Conservation (phyloP, 2,797 vertebrate genomes). For the Miichthys miiuy region DNA sequence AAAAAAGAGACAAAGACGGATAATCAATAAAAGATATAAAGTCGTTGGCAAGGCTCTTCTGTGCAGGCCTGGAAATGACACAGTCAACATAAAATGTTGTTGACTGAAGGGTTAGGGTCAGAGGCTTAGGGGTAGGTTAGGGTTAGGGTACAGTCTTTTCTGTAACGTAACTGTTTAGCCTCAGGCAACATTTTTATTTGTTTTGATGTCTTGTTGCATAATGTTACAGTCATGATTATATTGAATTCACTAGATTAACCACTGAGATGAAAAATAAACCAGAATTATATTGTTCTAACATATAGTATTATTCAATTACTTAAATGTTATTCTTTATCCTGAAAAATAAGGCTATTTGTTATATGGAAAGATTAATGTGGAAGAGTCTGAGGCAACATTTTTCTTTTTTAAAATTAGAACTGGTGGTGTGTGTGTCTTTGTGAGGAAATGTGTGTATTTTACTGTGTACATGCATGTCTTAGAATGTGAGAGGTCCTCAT, state of each 20-base stretch:
- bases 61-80: not conserved
- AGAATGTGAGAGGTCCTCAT: slow-evolving; percentile 29
- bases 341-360: not conserved
- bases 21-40: not conserved
- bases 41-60: not conserved
- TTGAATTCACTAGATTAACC: not conserved
- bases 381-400: not conserved
- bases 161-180: no score
- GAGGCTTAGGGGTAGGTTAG: no score
- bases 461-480: slow-evolving; percentile 7
- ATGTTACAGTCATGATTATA: not conserved
- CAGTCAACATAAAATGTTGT: not conserved
- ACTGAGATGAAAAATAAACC: not conserved
- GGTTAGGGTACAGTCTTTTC: no score
- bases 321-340: not conserved
- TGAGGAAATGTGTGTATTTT: not conserved
- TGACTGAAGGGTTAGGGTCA: not conserved
- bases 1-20: not conserved
- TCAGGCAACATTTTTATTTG: no score
- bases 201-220: no score
- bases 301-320: not conserved
- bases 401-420: slow-evolving; percentile 22
- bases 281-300: no score
- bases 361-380: not conserved
- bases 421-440: not conserved